Evolutionary conservation across 2,797 vertebrate genomes (phyloP), one percentile per base, ranked within the genome.

Genomic region (Vespertilio murinus): DNA sequence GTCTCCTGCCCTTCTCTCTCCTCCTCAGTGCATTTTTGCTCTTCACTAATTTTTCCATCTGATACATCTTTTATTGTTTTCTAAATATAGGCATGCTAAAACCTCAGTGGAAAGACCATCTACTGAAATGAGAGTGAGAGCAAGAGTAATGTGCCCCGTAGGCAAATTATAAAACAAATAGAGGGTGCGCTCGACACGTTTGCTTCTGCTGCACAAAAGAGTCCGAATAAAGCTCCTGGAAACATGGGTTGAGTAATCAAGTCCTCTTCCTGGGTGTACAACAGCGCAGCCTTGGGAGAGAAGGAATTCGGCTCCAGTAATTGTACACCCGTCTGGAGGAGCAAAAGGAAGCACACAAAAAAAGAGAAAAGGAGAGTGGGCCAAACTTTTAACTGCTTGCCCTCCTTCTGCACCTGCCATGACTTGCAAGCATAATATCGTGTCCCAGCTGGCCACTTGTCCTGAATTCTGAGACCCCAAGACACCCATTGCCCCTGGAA

Each of bases 101-200:
- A 78, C 96, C 95, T 94, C 97, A 83, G 0, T 97, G 97, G 96
- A 97, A 97, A 96, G 94, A 95, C 74, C 85, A 73, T 96, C 88
- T 93, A 90, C 71, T 90, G 94, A 97, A 96, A 95, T 94, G 92
- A 88, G 95, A 97, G 96, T 25, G 86, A 96, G 96, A 97, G 94
- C 96, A 81, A 97, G 96, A 97, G 96, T 96, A 92, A 95, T 89
- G 96, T 75, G 94, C 96, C 97, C 96, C 97, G 93, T 42, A 97
- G 95, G 91, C 96, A 96, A 94, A 96, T 87, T 30, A 74, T 56
- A 94, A 28, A 96, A 96, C 96, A 98, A 98, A 96, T 81, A 97
- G 93, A 97, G 86, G 64, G 93, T 96, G 54, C 93, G 65, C 95
- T 97, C 96, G 97, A 97, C 96, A 90, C 52, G 95, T 97, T 97